phyloP scores from a whole-genome alignment of 1,140 invertebrate species.

The Mycetomoellerius zeteki region DNA sequence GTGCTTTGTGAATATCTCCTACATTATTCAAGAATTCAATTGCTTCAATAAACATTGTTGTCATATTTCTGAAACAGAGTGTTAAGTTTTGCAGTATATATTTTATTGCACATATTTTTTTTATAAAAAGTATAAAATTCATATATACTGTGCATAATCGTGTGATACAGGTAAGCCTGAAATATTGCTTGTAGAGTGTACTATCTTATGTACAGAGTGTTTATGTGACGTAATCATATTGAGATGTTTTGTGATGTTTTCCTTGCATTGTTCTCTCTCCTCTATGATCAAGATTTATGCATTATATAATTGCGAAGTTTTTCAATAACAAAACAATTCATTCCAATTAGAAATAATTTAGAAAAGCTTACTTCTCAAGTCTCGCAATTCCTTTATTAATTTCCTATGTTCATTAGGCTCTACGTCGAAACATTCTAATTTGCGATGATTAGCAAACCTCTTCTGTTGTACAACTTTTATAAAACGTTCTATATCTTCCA shows the following conservation, averaged over 20 bases:
- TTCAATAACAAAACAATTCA: not conserved
- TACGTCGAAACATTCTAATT: constrained; percentile 29
- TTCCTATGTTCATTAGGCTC: constrained; percentile 50
- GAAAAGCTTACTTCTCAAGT: constrained; percentile 51
- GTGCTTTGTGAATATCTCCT: constrained; percentile 38
- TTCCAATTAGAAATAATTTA: not conserved
- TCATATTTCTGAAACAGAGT: constrained; percentile 67
- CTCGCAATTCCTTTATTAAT: constrained; percentile 47
- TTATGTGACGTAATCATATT: constrained; percentile 69
- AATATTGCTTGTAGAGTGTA: constrained; percentile 67
- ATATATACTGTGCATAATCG: constrained; percentile 70
- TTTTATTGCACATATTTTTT: no score
- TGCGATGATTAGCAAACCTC: constrained; percentile 14
- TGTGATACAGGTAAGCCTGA: constrained; percentile 76
- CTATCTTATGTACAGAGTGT: constrained; percentile 72
- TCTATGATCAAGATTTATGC: constrained; percentile 59
- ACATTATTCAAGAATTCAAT: constrained; percentile 72
- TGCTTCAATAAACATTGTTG: constrained; percentile 66
- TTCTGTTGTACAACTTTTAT: constrained; percentile 60
- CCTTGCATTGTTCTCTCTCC: constrained; percentile 49
- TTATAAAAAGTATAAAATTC: not conserved
- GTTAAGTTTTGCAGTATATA: not conserved
- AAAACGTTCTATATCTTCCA: constrained; percentile 65
- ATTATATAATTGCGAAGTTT: not conserved
- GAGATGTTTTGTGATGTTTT: constrained; percentile 73